phyloP scores from a whole-genome alignment of 2,797 vertebrate genomes.

The Mareca penelope region DNA sequence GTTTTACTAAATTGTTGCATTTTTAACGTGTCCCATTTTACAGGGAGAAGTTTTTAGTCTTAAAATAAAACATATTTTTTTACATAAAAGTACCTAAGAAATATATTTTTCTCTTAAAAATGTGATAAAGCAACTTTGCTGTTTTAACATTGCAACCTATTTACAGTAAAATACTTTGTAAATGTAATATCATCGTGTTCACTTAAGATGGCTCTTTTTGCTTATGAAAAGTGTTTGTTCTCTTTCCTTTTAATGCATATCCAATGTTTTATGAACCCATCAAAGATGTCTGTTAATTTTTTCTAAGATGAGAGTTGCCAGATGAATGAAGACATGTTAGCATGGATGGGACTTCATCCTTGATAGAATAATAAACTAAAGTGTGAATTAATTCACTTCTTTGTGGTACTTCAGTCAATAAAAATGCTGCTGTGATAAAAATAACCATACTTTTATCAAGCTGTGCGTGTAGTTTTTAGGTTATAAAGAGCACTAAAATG shows the following conservation, averaged over 20 bases:
- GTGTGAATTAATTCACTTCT: background rate
- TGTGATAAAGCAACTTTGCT: background rate
- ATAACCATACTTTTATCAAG: background rate
- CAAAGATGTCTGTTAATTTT: background rate
- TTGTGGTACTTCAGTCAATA: background rate
- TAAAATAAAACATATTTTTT: background rate
- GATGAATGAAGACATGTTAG: background rate
- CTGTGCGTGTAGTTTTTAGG: background rate
- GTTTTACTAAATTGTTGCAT: background rate
- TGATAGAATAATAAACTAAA: background rate
- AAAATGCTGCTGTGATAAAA: background rate
- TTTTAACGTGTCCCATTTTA: background rate
- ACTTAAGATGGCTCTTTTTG: background rate
- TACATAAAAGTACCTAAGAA: background rate
- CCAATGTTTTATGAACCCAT: background rate
- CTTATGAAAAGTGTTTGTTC: background rate
- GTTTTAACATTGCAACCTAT: background rate
- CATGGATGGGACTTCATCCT: background rate
- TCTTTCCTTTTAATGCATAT: background rate
- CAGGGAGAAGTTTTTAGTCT: background rate
- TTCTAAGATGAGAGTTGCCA: background rate
- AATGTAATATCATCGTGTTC: background rate
- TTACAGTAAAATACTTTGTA: background rate
- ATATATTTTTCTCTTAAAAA: background rate
- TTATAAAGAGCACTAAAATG: background rate